phyloP scores from a whole-genome alignment of 2,113 vertebrate genomes.

The Rhombomys opimus region DNA sequence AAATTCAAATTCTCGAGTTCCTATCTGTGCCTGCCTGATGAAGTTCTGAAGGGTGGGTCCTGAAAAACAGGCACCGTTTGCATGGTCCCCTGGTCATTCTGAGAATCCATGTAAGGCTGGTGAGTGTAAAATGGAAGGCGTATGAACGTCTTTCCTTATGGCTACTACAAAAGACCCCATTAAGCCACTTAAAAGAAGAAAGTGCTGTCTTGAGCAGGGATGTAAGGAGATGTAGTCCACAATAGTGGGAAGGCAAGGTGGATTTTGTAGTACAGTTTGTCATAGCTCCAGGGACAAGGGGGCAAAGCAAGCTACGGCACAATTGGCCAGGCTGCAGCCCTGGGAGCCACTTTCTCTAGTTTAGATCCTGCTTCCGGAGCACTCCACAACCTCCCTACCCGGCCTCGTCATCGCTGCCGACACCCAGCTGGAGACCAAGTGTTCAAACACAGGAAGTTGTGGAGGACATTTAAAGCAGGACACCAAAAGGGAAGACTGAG shows the following conservation, averaged over 20 bases:
- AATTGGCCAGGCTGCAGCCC: not conserved
- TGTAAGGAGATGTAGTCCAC: not conserved
- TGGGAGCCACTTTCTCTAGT: not conserved
- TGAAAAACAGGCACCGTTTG: not conserved
- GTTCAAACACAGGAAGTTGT: not conserved
- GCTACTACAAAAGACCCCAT: not conserved
- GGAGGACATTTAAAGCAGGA: not conserved
- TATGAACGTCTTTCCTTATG: not conserved
- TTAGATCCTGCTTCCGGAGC: not conserved
- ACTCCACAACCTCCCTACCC: not conserved
- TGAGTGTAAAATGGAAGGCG: not conserved
- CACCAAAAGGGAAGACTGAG: not conserved
- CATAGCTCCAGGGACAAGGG: not conserved
- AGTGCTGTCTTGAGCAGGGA: not conserved
- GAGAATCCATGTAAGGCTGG: not conserved
- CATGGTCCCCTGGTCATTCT: not conserved
- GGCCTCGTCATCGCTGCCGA: no score
- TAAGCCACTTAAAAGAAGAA: not conserved
- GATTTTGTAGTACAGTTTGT: not conserved
- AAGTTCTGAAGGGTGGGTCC: not conserved
- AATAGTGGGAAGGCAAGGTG: not conserved
- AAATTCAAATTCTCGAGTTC: not conserved
- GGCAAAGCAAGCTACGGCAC: not conserved
- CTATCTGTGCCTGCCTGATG: not conserved
- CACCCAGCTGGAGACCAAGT: not conserved